Evolutionary conservation across 2,888 invertebrate genomes (phyloP).

Genomic region (Nomada ferruginata): DNA sequence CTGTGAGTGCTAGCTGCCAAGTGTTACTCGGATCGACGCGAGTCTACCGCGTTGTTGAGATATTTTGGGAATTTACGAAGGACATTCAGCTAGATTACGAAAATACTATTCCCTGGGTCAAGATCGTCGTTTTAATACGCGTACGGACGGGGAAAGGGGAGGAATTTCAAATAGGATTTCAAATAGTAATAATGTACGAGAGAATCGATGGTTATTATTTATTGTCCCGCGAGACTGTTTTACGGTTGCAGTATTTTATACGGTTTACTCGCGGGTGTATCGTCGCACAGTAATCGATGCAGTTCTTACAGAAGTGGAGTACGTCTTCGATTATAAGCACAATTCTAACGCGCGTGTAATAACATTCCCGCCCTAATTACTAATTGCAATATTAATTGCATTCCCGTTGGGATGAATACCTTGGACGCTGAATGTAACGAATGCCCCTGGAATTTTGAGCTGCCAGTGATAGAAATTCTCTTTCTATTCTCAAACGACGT

Average conservation of each 20-base stretch:
- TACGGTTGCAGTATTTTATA: not conserved
- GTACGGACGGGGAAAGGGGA: not conserved
- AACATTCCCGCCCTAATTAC: slow-evolving; percentile 3
- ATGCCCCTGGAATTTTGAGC: not conserved
- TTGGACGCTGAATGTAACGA: not conserved
- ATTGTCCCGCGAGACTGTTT: no score
- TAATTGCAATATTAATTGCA: slow-evolving; percentile 27
- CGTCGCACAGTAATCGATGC: slow-evolving; percentile 2
- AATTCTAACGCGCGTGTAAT: slow-evolving; percentile 1
- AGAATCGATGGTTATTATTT: no score
- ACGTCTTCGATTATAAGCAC: slow-evolving; percentile 4
- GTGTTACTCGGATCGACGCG: slow-evolving; percentile 42
- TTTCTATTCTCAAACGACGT: not conserved
- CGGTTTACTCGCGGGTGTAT: not conserved
- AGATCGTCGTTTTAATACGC: slow-evolving; percentile 46
- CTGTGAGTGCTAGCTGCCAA: slow-evolving; percentile 48
- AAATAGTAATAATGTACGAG: no score
- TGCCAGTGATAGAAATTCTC: not conserved
- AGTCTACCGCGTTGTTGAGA: slow-evolving; percentile 33
- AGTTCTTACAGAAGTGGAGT: not conserved
- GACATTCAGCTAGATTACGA: slow-evolving; percentile 59
- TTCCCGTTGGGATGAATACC: slow-evolving; percentile 6
- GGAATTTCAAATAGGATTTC: no score
- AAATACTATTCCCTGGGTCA: slow-evolving; percentile 58
- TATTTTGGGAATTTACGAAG: slow-evolving; percentile 62